Base-by-base conservation (phyloP, 2,113 vertebrate species). In the Aptenodytes patagonicus region DNA sequence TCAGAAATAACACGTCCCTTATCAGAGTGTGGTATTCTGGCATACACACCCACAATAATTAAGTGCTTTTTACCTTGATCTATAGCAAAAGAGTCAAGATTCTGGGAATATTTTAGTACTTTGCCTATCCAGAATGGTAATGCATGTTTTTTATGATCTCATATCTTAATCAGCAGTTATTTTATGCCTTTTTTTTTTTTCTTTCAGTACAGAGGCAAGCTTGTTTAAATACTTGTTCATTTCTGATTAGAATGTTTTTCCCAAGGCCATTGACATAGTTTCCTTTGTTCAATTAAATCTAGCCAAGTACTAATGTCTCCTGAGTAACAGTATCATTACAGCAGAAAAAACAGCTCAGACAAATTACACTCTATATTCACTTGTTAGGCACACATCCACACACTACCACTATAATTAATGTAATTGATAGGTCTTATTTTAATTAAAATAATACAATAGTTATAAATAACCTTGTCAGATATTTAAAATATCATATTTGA, bases 221-320 rank as follows among this genome's bases (percentile, higher is more conserved):
- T 90, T 87, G 21, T 91, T 76, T 85, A 89, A 93, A 79, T 68
- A 61, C 38, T 83, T 91, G 29, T 62, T 89, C 11, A 25, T 95
- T 95, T 87, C 83, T 92, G 62, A 94, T 92, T 65, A 92, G 47
- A 93, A 31, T 38, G 24, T 87, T 94, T 93, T 70, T 60, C 90
- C 62, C 60, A 73, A 73, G 68, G 69, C 72, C 87, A 24, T 82
- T 82, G 58, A 84, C 61, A 90, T 78, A 79, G 57, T 86, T 93
- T 96, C 60, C 26, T 93, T 84, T 92, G 71, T 87, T 93, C 60
- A 76, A 14, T 84, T 83, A 92, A 91, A 77, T 52, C 18, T 84
- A 58, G 31, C 40, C 28, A 88, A 55, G 29, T 76, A 19, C 42
- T 95, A 62, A 73, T 91, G 82, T 93, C 62, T 90, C 62, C 22